phyloP scores from a whole-genome alignment of 2,113 vertebrate genomes.

The Antigone vipio region DNA sequence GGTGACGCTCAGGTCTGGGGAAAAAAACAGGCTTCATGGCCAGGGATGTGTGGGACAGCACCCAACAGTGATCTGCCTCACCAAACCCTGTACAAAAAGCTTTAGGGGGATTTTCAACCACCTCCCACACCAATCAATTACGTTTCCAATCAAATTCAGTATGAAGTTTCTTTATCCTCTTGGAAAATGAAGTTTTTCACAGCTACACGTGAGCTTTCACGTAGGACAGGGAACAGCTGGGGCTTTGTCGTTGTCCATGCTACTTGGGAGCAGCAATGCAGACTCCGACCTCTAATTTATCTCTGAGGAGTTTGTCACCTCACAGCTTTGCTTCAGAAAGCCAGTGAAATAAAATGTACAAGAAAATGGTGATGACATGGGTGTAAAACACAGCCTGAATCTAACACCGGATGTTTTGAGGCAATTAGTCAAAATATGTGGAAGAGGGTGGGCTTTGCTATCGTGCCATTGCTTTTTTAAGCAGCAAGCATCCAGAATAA shows the following conservation, averaged over 20 bases:
- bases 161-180: neutral
- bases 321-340: neutral
- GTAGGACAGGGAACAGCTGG: neutral
- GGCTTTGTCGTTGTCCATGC: neutral
- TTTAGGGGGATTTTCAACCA: neutral
- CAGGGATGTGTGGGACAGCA: neutral
- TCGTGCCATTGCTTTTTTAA: neutral
- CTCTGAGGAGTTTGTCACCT: neutral
- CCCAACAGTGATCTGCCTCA: fast-evolving
- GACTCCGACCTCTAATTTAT: neutral
- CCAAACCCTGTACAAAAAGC: neutral
- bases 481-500: neutral
- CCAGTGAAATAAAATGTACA: neutral
- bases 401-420: conserved; percentile 8
- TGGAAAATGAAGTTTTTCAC: neutral
- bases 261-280: neutral
- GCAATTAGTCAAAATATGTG: conserved; percentile 18
- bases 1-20: neutral
- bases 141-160: neutral
- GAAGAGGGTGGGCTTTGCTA: neutral
- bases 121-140: fast-evolving
- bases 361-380: neutral
- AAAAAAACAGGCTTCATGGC: neutral
- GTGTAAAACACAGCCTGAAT: neutral
- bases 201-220: neutral